These are phyloP conservation scores for Perognathus longimembris DNA, from an alignment of 2,113 vertebrate genomes.

Conservation along the genomic window DNA sequence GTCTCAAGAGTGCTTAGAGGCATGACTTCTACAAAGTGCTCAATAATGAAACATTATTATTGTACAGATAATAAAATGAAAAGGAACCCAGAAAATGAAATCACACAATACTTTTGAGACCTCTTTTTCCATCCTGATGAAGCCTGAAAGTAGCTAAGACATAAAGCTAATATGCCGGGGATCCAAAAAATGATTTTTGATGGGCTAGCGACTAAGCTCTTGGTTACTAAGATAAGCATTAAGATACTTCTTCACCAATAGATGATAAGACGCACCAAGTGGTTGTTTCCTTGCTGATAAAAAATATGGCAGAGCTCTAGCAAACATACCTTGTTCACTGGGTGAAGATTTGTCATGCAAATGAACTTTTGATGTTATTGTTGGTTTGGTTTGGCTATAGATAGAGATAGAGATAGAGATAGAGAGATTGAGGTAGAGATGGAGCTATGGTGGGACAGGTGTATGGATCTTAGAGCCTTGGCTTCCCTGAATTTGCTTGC, in stretches of 20 bases:
- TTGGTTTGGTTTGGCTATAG: no score
- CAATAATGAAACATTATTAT: slow-evolving; percentile 25
- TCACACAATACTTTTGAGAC: not conserved
- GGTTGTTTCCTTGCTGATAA: not conserved
- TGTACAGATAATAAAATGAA: slow-evolving; percentile 11
- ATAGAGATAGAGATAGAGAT: no score
- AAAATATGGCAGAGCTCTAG: slow-evolving; percentile 10
- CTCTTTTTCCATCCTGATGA: slow-evolving; percentile 20
- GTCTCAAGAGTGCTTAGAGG: not conserved
- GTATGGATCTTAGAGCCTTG: no score
- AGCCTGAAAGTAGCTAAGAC: slow-evolving; percentile 46
- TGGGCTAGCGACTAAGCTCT: not conserved
- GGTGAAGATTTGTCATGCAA: not conserved
- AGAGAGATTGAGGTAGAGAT: no score
- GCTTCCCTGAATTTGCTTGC: no score
- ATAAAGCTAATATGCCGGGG: not conserved
- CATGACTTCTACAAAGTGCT: not conserved
- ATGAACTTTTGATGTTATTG: not conserved
- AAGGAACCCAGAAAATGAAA: slow-evolving; percentile 18
- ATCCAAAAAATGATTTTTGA: slow-evolving; percentile 19
- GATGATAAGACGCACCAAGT: not conserved
- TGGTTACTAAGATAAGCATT: not conserved
- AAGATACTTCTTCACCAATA: not conserved
- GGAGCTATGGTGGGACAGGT: no score
- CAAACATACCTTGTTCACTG: not conserved